Conservation (phyloP, 2,797 vertebrate species). For the Avahi laniger region DNA sequence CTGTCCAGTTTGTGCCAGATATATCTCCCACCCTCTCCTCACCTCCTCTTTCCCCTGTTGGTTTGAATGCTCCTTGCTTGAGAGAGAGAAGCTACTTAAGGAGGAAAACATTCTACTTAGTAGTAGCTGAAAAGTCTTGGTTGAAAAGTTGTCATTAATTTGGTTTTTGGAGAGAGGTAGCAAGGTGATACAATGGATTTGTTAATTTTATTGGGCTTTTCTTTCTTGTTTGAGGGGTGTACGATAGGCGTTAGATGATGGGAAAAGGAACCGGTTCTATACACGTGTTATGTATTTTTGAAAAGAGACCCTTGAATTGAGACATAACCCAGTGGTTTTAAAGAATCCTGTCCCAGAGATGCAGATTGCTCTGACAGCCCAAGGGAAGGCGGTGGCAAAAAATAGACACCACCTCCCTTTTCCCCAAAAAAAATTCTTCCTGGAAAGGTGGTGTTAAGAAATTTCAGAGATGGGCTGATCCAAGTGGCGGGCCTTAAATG, state of each 20-base stretch:
- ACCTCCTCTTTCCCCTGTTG: neutral
- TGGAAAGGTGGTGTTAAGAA: slow-evolving; percentile 77
- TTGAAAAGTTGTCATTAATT: slow-evolving; percentile 71
- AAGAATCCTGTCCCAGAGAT: slow-evolving; percentile 60
- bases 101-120: slow-evolving; percentile 85
- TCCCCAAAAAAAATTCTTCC: slow-evolving; percentile 73
- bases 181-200: slow-evolving; percentile 29
- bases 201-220: slow-evolving; percentile 6
- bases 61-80: slow-evolving; percentile 19
- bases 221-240: neutral
- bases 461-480: slow-evolving; percentile 75
- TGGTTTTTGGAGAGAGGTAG: slow-evolving; percentile 61
- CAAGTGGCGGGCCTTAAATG: slow-evolving; percentile 78
- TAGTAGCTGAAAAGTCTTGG: slow-evolving; percentile 59
- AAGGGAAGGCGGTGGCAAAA: slow-evolving; percentile 73
- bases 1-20: slow-evolving; percentile 62
- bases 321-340: slow-evolving; percentile 59
- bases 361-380: slow-evolving; percentile 69
- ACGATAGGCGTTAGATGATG: neutral
- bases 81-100: slow-evolving; percentile 25
- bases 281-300: slow-evolving; percentile 4
- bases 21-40: neutral
- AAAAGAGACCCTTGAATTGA: slow-evolving; percentile 4
- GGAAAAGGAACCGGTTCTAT: neutral
- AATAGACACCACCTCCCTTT: slow-evolving; percentile 72